Evolutionary conservation across 92 coral and sea anemone species (phyloP).

Genomic region (Parazoanthus darwini): DNA sequence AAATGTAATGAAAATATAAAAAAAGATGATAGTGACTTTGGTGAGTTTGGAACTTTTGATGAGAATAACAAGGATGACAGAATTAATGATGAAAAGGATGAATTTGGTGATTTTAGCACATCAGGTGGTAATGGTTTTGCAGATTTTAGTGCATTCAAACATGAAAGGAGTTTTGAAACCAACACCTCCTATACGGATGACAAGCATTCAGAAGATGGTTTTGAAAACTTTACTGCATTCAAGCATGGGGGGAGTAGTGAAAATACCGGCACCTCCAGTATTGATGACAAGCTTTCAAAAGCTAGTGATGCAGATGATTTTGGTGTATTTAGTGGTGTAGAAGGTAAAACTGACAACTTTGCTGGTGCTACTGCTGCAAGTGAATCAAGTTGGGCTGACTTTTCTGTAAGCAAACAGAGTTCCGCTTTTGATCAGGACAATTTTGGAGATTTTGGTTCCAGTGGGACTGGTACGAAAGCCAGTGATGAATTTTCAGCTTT

Average conservation of each 20-base stretch:
- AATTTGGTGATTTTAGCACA: conserved; percentile 33
- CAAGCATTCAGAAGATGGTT: neutral
- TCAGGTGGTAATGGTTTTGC: conserved; percentile 44
- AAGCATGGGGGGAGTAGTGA: neutral
- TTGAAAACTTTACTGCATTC: conserved; percentile 52
- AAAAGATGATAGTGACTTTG: neutral
- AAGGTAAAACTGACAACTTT: conserved; percentile 4
- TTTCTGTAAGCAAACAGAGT: conserved; percentile 9
- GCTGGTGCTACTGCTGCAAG: neutral
- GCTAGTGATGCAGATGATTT: conserved; percentile 15
- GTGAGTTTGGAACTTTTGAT: neutral
- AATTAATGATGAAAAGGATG: neutral
- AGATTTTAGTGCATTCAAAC: conserved; percentile 37
- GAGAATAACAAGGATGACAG: neutral
- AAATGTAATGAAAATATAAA: neutral
- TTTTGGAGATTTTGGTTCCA: conserved; percentile 31
- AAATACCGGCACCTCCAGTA: neutral
- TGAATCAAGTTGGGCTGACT: conserved; percentile 13
- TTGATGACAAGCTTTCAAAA: neutral
- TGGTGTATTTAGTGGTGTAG: conserved; percentile 3
- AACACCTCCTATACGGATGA: neutral
- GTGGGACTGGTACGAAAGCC: neutral
- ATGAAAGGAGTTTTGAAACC: neutral
- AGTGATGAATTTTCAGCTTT: conserved; percentile 1
- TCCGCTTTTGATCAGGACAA: neutral